Evolutionary conservation across 2,113 vertebrate genomes (phyloP), one percentile per base, ranked within the genome.

Genomic region (Plecturocebus donacophilus): DNA sequence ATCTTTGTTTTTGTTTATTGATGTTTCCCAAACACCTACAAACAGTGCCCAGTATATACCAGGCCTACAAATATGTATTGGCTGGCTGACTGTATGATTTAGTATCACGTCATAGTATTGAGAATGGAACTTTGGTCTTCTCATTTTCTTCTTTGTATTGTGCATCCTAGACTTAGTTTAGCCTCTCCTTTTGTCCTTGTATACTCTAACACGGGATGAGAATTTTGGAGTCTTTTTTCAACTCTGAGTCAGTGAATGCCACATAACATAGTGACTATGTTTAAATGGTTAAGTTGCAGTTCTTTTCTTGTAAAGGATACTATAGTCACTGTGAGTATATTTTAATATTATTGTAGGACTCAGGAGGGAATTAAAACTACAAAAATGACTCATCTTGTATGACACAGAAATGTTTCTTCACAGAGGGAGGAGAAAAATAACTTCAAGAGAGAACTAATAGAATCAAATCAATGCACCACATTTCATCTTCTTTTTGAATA

Each of bases 301-400:
- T 95, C 20, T 81, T 87, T 91, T 83, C 76, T 76, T 93, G 77
- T 56, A 92, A 49, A 94, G 90, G 81, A 19, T 47, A 61, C 30
- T 77, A 0, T 38, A 47, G 79, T 91, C 35, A 40, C 68, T 20
- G 17, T 88, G 42, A 96, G 70, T 88, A 76, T 70, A 82, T 90
- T 97, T 85, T 70, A 87, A n/a, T 90, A 54, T 61, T 88, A 66
- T 73, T 86, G 54, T 86, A 93, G 75, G 89, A 73, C 71, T 91
- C 45, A 35, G 32, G 52, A 87, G 49, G 47, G 64, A 71, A 92
- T 90, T 85, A 80, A 96, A 92, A 61, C 70, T 73, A 16, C 21
- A 82, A 66, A 95, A 85, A 66, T 93, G 68, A 84, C 82, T 83
- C 54, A 30, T 84, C n/a, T 49, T 93, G 23, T 52, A 5, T 92